Conservation (phyloP, 2,113 vertebrate genomes). For the Polypterus senegalus region DNA sequence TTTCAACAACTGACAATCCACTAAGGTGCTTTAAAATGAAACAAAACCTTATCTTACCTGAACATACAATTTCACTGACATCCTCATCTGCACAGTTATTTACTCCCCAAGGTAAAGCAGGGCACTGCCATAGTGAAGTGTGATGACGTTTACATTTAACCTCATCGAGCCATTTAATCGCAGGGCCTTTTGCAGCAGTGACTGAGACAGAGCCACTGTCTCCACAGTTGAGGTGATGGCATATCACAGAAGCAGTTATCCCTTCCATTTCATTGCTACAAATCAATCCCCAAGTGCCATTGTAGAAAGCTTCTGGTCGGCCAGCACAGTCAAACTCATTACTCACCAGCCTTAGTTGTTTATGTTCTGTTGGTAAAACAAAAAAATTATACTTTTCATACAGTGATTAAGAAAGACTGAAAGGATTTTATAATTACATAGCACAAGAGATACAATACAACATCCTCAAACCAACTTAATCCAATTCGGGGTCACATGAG, state of each 20-base stretch:
- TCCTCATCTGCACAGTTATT: conserved; percentile 16
- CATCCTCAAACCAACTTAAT: too few species aligned
- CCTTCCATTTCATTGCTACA: conserved; percentile 19
- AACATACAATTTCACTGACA: conserved; percentile 28
- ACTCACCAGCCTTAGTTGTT: conserved; percentile 24
- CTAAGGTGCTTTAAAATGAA: too few species aligned
- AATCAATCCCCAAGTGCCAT: conserved; percentile 24
- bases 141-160: conserved; percentile 24
- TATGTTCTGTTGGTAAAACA: conserved; percentile 23
- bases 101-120: conserved; percentile 20
- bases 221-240: conserved; percentile 29
- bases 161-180: conserved; percentile 23
- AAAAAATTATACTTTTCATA: too few species aligned
- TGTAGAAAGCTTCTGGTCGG: conserved; percentile 32
- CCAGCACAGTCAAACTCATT: conserved; percentile 21
- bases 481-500: too few species aligned
- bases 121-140: conserved; percentile 26
- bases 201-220: conserved; percentile 14
- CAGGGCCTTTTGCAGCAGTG: background rate
- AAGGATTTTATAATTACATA: too few species aligned
- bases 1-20: too few species aligned
- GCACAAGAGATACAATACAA: too few species aligned
- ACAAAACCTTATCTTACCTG: conserved; percentile 9
- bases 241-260: conserved; percentile 19
- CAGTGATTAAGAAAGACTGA: too few species aligned